phyloP scores from a whole-genome alignment of 2,888 invertebrate species.

The Cataglyphis albicans region DNA sequence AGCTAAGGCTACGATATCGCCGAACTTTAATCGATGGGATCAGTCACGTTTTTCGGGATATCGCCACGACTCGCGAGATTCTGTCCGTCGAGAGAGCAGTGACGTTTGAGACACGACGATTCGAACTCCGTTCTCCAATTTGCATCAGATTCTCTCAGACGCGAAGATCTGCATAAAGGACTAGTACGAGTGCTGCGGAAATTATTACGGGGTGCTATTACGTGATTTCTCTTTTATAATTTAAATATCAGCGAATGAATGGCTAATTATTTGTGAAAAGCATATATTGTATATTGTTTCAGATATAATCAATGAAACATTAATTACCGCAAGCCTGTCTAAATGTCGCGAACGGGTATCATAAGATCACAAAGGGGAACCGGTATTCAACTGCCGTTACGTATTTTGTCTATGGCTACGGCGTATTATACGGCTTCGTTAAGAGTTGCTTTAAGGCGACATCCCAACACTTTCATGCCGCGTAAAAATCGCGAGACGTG shows the following conservation, averaged over 20 bases:
- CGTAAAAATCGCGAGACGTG: constrained; percentile 41
- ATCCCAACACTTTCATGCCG: constrained; percentile 27
- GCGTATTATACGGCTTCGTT: constrained; percentile 35
- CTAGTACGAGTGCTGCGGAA: background rate
- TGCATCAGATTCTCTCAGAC: background rate
- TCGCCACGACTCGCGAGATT: constrained; percentile 54
- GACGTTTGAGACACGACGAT: background rate
- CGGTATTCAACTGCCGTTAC: constrained; percentile 51
- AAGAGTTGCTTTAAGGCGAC: constrained; percentile 44
- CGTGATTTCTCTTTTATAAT: background rate
- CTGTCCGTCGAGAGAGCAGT: constrained; percentile 3
- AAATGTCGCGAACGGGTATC: constrained; percentile 1
- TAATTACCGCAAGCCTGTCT: constrained; percentile 3
- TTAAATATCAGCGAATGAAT: background rate
- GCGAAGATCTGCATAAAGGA: background rate
- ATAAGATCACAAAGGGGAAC: constrained; percentile 21
- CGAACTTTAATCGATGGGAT: constrained; percentile 75
- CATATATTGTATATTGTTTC: background rate
- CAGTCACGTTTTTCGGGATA: constrained; percentile 80
- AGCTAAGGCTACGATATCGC: constrained; percentile 78
- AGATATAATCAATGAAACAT: constrained; percentile 31
- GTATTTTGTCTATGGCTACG: constrained; percentile 42
- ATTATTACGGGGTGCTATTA: background rate
- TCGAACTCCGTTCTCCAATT: background rate
- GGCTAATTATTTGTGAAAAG: background rate